phyloP scores from a whole-genome alignment of 2,113 vertebrate genomes.

The Zeus faber region DNA sequence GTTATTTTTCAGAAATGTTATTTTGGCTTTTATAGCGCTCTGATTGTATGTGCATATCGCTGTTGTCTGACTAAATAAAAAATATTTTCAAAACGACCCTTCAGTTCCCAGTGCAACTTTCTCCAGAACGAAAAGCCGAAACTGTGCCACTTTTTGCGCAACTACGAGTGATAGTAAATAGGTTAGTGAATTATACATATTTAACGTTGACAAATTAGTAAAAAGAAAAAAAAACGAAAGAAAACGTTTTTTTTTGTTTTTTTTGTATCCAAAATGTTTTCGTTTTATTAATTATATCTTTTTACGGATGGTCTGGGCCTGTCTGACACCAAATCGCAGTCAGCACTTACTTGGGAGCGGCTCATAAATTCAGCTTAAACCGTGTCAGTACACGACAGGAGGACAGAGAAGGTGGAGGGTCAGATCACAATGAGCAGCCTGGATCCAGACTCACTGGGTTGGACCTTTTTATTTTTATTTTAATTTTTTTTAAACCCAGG shows the following conservation, averaged over 20 bases:
- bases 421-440: slow-evolving; percentile 65
- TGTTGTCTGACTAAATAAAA: slow-evolving; percentile 91
- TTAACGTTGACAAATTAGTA: not conserved
- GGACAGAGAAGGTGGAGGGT: slow-evolving; percentile 55
- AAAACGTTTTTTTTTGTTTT: not conserved
- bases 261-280: slow-evolving; percentile 11
- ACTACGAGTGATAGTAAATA: not conserved
- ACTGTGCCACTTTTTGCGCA: not conserved
- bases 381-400: slow-evolving; percentile 52
- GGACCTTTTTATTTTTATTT: no score
- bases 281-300: slow-evolving; percentile 38
- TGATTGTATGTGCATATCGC: slow-evolving; percentile 95
- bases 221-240: not conserved
- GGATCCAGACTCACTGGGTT: no score
- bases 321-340: slow-evolving; percentile 39
- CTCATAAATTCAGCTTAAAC: slow-evolving; percentile 58
- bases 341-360: slow-evolving; percentile 63
- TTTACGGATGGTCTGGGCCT: slow-evolving; percentile 12
- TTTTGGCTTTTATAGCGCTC: slow-evolving; percentile 99
- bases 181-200: not conserved
- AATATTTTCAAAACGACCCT: slow-evolving; percentile 93
- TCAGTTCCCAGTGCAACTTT: slow-evolving; percentile 14
- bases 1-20: slow-evolving; percentile 99
- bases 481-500: no score
- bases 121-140: not conserved